A percentile compares a stretch with the other conserved stretches of the same genome.
phyloP scores from a whole-genome alignment of 2,113 vertebrate genomes.

The Cygnus buccinator region DNA sequence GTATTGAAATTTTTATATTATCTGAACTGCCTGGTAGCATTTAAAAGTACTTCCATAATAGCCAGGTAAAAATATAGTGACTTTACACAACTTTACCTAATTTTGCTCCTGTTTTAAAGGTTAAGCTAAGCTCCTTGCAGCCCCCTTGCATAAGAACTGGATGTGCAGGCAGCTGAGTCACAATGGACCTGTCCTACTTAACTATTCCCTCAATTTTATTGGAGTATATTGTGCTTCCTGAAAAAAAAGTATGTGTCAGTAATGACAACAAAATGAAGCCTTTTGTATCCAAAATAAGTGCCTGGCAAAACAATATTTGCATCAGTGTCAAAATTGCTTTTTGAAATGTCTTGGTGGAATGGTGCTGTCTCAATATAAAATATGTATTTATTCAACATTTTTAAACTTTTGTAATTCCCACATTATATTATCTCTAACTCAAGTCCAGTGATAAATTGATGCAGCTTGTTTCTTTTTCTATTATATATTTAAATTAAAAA shows the following conservation, averaged over 20 bases:
- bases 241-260: slow-evolving; percentile 23
- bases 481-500: slow-evolving; percentile 81
- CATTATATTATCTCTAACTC: slow-evolving; percentile 61
- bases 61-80: slow-evolving; percentile 66
- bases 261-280: slow-evolving; percentile 49
- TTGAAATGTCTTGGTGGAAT: slow-evolving; percentile 19
- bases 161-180: slow-evolving; percentile 30
- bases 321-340: slow-evolving; percentile 44
- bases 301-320: slow-evolving; percentile 34
- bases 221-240: neutral
- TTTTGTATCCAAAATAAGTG: slow-evolving; percentile 41
- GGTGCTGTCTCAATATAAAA: slow-evolving; percentile 26
- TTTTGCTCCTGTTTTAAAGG: slow-evolving; percentile 61
- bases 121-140: slow-evolving; percentile 34
- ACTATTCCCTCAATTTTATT: slow-evolving; percentile 34
- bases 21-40: slow-evolving; percentile 72
- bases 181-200: slow-evolving; percentile 34
- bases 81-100: slow-evolving; percentile 73
- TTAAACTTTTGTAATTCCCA: slow-evolving; percentile 50
- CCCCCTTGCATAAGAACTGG: neutral
- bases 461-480: slow-evolving; percentile 75
- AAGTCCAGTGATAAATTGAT: slow-evolving; percentile 61
- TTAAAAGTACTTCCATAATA: slow-evolving; percentile 75
- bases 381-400: slow-evolving; percentile 67
- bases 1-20: slow-evolving; percentile 80